phyloP scores from a whole-genome alignment of 2,888 invertebrate genomes.

The Hololepta plana region DNA sequence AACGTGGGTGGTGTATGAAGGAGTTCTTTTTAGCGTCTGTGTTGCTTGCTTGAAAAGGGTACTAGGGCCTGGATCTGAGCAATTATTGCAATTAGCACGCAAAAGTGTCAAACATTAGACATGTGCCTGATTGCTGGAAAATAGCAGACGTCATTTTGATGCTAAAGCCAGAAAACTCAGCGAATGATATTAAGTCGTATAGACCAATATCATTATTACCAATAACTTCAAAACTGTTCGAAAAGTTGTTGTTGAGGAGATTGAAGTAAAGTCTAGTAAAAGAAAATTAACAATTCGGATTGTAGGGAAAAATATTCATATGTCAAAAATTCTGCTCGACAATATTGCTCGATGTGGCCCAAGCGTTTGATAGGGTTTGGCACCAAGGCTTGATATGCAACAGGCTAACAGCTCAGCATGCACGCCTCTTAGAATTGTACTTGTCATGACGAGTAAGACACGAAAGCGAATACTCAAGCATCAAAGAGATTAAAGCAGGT shows the following conservation, averaged over 20 bases:
- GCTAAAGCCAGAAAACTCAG: constrained; percentile 12
- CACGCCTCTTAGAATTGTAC: constrained; percentile 1
- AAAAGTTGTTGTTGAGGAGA: constrained; percentile 12
- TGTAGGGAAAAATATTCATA: no score
- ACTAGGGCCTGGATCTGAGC: no score
- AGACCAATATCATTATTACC: constrained; percentile 13
- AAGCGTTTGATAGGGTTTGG: constrained; percentile 12
- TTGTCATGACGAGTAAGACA: constrained; percentile 1
- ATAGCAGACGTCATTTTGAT: constrained; percentile 13
- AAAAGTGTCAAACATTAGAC: no score
- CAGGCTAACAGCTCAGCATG: constrained; percentile 5
- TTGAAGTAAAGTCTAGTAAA: constrained; percentile 8
- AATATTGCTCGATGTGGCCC: constrained; percentile 9
- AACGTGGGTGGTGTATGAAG: no score
- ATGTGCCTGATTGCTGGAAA: no score
- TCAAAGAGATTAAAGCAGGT: no score
- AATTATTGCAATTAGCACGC: no score
- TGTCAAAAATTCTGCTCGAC: constrained; percentile 6
- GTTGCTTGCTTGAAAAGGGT: no score
- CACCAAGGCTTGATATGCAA: constrained; percentile 10
- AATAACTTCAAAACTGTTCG: constrained; percentile 13
- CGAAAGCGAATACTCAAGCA: no score
- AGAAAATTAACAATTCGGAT: no score
- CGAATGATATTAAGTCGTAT: constrained; percentile 10
- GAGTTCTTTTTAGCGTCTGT: no score